Conservation (phyloP, 2,888 invertebrate genomes). For the Stenolophus ochropezus region DNA sequence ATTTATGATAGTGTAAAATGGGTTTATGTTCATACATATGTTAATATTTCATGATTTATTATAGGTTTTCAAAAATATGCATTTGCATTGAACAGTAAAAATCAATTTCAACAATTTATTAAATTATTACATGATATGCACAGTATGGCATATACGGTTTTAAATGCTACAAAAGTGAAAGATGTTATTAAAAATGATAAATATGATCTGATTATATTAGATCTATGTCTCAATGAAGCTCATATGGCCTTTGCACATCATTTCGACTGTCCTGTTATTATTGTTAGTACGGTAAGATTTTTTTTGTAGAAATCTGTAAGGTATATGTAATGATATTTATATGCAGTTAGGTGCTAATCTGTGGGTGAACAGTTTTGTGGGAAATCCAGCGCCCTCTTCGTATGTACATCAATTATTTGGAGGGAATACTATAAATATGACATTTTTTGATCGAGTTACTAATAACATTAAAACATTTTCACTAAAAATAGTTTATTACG, state of each 20-base stretch:
- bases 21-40: no score
- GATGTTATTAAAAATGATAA: slow-evolving; percentile 67
- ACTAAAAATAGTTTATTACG: not conserved
- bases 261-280: slow-evolving; percentile 70
- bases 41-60: no score
- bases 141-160: slow-evolving; percentile 60
- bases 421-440: slow-evolving; percentile 72
- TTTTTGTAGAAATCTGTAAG: not conserved
- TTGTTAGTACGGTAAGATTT: slow-evolving; percentile 70
- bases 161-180: slow-evolving; percentile 66
- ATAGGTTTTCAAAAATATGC: not conserved
- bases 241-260: slow-evolving; percentile 70
- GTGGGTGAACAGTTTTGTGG: slow-evolving; percentile 73
- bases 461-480: slow-evolving; percentile 71
- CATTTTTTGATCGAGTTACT: slow-evolving; percentile 75
- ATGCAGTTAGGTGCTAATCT: slow-evolving; percentile 68
- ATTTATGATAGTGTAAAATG: no score
- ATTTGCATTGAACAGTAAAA: not conserved
- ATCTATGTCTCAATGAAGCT: slow-evolving; percentile 74
- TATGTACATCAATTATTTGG: slow-evolving; percentile 74
- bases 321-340: not conserved
- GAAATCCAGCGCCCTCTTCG: slow-evolving; percentile 73
- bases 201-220: slow-evolving; percentile 72
- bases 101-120: not conserved
- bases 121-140: not conserved